Conservation (phyloP, 2,888 invertebrate genomes). For the Anaspis maculata region DNA sequence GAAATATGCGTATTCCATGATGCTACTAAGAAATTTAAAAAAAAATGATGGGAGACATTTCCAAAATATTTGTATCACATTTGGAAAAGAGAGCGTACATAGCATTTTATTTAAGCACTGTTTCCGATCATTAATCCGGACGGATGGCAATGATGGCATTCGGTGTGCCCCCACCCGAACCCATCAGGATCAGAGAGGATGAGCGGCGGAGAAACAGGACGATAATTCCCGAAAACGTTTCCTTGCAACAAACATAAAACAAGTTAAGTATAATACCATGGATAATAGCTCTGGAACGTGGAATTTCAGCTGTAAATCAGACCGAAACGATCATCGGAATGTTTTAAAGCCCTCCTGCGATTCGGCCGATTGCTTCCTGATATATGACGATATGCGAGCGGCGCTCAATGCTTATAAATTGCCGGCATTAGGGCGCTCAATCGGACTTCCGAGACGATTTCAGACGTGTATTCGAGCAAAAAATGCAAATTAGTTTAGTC, state of each 20-base stretch:
- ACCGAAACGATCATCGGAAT: conserved; percentile 36
- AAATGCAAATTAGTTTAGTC: conserved; percentile 18
- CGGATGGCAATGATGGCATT: no score
- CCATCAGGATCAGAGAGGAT: no score
- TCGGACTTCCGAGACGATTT: conserved; percentile 30
- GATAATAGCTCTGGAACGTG: conserved; percentile 27
- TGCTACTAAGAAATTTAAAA: no score
- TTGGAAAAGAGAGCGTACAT: no score
- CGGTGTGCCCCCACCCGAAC: no score
- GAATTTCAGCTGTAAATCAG: conserved; percentile 38
- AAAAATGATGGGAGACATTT: no score
- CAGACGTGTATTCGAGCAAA: conserved; percentile 15
- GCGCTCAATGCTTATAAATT: conserved; percentile 41
- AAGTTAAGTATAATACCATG: conserved; percentile 25
- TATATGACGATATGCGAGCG: conserved; percentile 41
- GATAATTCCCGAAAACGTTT: conserved; percentile 10
- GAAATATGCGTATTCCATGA: no score
- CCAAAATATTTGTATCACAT: no score
- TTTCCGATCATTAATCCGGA: no score
- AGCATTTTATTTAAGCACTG: no score
- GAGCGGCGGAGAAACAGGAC: no score
- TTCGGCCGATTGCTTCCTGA: conserved; percentile 42
- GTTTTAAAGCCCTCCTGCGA: conserved; percentile 43
- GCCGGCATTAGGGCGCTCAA: conserved; percentile 38
- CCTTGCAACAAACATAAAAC: conserved; percentile 16